Conservation (phyloP, 2,797 vertebrate species). For the Tokudaia muenninki region DNA sequence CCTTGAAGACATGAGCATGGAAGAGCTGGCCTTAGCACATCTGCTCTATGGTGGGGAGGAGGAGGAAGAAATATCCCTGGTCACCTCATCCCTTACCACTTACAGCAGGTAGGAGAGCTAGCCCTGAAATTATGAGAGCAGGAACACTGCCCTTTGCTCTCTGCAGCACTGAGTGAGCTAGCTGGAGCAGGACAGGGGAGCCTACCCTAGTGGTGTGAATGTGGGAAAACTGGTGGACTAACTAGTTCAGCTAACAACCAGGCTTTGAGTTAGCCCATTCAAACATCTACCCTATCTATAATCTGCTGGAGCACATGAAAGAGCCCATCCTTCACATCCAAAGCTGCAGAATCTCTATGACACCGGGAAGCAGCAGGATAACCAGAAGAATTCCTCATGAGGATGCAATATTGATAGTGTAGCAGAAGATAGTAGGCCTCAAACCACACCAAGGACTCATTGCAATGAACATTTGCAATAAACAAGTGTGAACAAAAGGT, state of each 20-base stretch:
- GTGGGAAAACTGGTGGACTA: background rate
- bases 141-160: background rate
- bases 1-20: background rate
- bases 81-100: background rate
- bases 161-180: background rate
- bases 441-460: background rate
- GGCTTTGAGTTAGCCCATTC: background rate
- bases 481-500: background rate
- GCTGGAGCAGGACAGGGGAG: background rate
- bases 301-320: background rate
- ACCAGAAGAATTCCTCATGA: background rate
- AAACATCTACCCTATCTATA: background rate
- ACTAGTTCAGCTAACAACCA: background rate
- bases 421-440: background rate
- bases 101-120: background rate
- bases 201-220: background rate
- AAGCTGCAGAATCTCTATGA: background rate
- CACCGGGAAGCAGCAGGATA: background rate
- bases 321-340: background rate
- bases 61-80: background rate
- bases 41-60: background rate
- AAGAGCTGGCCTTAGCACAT: background rate
- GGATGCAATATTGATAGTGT: background rate
- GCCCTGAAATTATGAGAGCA: too few relatives aligned
- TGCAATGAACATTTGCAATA: background rate